Percentiles rank a stretch among this genome's conserved stretches.
These are phyloP conservation scores for Nebria ingens DNA, from an alignment of 1,140 invertebrate genomes.

Conservation along the genomic window DNA sequence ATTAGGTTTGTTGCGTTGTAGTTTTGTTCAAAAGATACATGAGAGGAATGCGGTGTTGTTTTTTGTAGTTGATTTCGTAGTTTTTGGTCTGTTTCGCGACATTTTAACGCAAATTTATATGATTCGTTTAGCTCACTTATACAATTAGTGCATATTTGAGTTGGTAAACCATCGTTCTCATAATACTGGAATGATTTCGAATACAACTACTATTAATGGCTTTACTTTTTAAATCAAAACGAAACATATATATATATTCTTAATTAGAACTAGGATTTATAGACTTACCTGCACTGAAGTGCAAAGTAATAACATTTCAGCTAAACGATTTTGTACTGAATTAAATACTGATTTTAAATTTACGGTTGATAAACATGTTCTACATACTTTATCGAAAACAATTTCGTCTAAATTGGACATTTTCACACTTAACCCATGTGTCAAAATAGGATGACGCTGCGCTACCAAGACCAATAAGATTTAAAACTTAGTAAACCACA, in stretches of 20 bases:
- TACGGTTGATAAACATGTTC: constrained; percentile 17
- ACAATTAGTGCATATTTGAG: constrained; percentile 20
- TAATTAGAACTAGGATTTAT: no score
- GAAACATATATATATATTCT: no score
- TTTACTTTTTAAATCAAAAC: neutral
- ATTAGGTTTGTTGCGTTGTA: no score
- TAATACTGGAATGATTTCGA: constrained; percentile 14
- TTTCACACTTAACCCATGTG: no score
- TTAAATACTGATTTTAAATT: constrained; percentile 14
- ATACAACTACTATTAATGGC: no score
- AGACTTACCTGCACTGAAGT: constrained; percentile 11
- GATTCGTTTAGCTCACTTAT: constrained; percentile 14
- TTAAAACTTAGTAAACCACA: no score
- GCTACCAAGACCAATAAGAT: no score
- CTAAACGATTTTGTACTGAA: constrained; percentile 7
- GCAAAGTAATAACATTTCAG: constrained; percentile 12
- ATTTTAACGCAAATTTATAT: neutral
- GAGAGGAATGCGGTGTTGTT: no score
- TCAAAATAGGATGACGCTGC: no score
- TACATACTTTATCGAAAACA: constrained; percentile 17
- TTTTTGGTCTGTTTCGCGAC: constrained; percentile 7
- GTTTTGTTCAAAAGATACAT: no score
- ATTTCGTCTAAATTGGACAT: no score
- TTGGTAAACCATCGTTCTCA: constrained; percentile 17
- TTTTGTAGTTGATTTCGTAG: constrained; percentile 9